Evolutionary conservation across 1,140 invertebrate genomes (phyloP).

Genomic region (Monomorium pharaonis): DNA sequence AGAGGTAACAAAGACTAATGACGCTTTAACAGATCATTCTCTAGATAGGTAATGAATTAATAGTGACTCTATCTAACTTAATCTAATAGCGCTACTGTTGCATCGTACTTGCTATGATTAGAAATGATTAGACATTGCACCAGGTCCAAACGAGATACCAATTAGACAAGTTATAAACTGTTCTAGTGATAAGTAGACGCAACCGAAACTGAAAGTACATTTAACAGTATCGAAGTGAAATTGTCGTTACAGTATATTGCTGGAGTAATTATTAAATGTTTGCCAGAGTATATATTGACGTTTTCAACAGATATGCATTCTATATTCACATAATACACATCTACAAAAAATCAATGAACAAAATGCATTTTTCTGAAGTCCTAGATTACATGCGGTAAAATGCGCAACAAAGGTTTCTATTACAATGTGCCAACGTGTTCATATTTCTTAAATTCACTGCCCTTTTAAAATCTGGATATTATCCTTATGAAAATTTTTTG

Average conservation of each 20-base stretch:
- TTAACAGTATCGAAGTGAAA: constrained; percentile 71
- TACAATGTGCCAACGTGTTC: constrained; percentile 79
- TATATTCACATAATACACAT: constrained; percentile 1
- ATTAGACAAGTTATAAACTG: constrained; percentile 31
- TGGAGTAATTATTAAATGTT: constrained; percentile 66
- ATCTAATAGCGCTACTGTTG: not conserved
- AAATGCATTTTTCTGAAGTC: constrained; percentile 38
- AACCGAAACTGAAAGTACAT: constrained; percentile 55
- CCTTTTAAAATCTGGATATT: constrained; percentile 50
- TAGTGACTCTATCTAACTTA: constrained; percentile 23
- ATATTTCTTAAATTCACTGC: constrained; percentile 71
- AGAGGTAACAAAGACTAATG: constrained; percentile 19
- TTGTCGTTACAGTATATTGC: constrained; percentile 58
- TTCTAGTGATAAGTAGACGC: constrained; percentile 60
- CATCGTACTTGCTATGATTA: constrained; percentile 33
- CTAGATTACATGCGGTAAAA: not conserved
- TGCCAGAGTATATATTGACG: constrained; percentile 69
- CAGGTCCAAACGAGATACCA: constrained; percentile 13
- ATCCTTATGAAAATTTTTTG: not conserved
- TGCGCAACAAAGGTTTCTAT: constrained; percentile 37
- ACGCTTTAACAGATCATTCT: constrained; percentile 14
- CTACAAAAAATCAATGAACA: constrained; percentile 17
- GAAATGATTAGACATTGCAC: not conserved
- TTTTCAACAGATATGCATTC: constrained; percentile 63
- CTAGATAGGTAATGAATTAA: constrained; percentile 22